Conservation (phyloP, 2,113 vertebrate genomes). For the Nicator chloris region DNA sequence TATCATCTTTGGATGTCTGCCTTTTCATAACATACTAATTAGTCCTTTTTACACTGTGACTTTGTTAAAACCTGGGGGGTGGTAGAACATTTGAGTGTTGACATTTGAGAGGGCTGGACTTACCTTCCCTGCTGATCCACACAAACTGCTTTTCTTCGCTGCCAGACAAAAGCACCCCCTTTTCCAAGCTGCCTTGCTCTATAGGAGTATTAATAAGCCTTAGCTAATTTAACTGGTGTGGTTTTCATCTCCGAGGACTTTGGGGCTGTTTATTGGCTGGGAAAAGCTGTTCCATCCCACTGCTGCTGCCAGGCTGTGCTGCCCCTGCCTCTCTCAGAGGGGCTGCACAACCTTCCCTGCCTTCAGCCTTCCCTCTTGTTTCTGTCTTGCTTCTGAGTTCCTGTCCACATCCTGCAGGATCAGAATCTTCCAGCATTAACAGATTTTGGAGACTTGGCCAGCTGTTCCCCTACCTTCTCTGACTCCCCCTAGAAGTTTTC, state of each 20-base stretch:
- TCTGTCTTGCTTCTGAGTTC: no score
- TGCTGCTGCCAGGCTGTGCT: background rate
- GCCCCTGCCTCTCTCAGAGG: background rate
- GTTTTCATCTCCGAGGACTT: background rate
- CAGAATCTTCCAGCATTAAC: background rate
- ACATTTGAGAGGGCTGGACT: conserved; percentile 38
- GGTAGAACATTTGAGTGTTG: conserved; percentile 51
- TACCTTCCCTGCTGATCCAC: background rate
- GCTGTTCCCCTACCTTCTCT: background rate
- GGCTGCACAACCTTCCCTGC: background rate
- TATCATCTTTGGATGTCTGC: background rate
- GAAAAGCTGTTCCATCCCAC: background rate
- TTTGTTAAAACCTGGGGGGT: background rate
- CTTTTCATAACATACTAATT: conserved; percentile 41
- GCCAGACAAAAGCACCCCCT: background rate
- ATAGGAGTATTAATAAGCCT: background rate
- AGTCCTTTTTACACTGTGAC: conserved; percentile 44
- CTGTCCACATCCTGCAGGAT: background rate
- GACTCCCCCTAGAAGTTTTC: background rate
- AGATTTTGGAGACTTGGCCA: background rate
- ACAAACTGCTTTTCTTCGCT: background rate
- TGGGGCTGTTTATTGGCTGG: background rate
- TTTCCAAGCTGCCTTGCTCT: background rate
- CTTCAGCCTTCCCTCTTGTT: background rate
- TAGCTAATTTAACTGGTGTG: background rate